Evolutionary conservation across 2,113 vertebrate species (phyloP).

Genomic region (Gallinago media): DNA sequence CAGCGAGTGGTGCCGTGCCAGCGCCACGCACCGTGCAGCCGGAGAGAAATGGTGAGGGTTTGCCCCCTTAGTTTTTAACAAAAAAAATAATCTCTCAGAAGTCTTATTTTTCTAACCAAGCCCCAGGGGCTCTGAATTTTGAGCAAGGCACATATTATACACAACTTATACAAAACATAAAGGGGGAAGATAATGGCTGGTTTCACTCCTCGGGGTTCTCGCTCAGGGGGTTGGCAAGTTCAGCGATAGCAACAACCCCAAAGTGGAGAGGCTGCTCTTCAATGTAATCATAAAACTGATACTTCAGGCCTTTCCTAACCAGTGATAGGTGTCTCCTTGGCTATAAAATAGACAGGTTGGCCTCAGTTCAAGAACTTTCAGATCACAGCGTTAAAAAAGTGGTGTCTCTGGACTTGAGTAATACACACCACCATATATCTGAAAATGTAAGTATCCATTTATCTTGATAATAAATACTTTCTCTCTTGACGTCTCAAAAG

Average conservation of each 20-base stretch:
- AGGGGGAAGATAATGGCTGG: not conserved
- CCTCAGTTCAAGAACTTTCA: constrained; percentile 52
- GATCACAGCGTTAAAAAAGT: constrained; percentile 29
- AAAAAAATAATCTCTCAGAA: not conserved
- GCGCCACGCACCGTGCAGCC: not conserved
- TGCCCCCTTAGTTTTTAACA: not conserved
- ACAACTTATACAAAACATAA: not conserved
- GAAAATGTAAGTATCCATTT: constrained; percentile 54
- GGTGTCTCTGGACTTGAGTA: constrained; percentile 34
- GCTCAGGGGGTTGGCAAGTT: not conserved
- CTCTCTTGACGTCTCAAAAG: constrained; percentile 47
- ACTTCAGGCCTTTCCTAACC: not conserved
- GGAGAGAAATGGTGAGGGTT: not conserved
- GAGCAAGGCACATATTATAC: not conserved
- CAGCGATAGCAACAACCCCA: not conserved
- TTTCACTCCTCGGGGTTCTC: not conserved
- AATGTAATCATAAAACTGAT: not conserved
- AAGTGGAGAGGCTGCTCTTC: not conserved
- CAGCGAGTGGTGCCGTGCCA: not conserved
- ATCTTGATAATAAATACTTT: constrained; percentile 69
- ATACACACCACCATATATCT: constrained; percentile 45
- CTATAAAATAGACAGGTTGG: constrained; percentile 23
- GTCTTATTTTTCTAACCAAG: not conserved
- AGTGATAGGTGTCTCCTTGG: not conserved
- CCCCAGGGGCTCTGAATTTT: not conserved